A percentile compares a stretch with the other conserved stretches of the same genome.
These are phyloP conservation scores for Morpho helenor DNA, from an alignment of 2,888 invertebrate species.

Conservation along the genomic window DNA sequence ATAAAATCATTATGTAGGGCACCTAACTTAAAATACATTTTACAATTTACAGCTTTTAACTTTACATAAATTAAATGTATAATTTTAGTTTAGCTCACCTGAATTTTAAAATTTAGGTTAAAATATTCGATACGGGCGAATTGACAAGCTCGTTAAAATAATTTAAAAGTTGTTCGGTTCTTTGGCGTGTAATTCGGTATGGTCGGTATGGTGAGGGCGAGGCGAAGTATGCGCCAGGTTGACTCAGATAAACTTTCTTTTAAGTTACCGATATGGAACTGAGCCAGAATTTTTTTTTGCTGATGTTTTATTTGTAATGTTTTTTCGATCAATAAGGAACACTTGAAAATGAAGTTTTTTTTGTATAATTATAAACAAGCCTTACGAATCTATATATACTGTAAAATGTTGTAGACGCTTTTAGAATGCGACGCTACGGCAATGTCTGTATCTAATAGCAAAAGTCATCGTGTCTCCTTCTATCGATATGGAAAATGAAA, in stretches of 20 bases:
- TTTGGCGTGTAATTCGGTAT: constrained; percentile 12
- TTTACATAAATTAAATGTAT: too few relatives aligned
- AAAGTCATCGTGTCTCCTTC: too few relatives aligned
- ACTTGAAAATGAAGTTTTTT: too few relatives aligned
- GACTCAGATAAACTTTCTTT: constrained; percentile 11
- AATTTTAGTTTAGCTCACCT: background rate
- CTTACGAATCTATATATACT: too few relatives aligned
- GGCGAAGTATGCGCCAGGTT: constrained; percentile 8
- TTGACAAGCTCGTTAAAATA: constrained; percentile 25
- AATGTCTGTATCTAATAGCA: too few relatives aligned
- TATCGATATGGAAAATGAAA: too few relatives aligned
- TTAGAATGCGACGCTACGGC: too few relatives aligned
- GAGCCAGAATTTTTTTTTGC: constrained; percentile 2
- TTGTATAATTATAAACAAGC: too few relatives aligned
- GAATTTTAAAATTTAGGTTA: constrained; percentile 28
- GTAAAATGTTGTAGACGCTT: too few relatives aligned
- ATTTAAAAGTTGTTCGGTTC: constrained; percentile 17
- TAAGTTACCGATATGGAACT: constrained; percentile 6
- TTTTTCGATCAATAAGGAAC: too few relatives aligned
- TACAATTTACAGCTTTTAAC: background rate
- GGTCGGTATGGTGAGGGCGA: constrained; percentile 11
- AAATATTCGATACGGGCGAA: constrained; percentile 21
- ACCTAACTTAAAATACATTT: background rate
- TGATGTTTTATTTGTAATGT: background rate
- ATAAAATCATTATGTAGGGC: too few relatives aligned